Base-by-base conservation (phyloP, 2,888 invertebrate species). In the Aspidapion aeneum region DNA sequence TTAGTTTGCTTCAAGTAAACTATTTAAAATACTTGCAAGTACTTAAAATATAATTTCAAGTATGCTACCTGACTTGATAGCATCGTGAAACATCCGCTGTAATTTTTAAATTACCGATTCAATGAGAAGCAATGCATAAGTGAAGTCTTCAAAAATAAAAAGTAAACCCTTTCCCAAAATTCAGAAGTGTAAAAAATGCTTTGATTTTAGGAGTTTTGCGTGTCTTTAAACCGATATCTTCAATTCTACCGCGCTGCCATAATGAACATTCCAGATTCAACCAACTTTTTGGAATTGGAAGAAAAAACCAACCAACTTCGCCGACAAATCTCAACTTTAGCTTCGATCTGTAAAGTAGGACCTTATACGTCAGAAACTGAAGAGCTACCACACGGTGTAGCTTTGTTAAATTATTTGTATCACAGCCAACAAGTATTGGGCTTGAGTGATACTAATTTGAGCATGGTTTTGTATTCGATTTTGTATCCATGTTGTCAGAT, bases 341-440 rank as follows among this genome's bases (percentile, higher is more conserved):
- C 83, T 1, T 81, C 82, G 7, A 82, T 86, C 54, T 86, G 84
- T 72, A 83, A 83, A 75, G 74, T 85, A 63, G 81, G 75, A 55
- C 77, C 76, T 18, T 78, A 71, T 66, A 55, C 66, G 19, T 68
- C 64, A 3, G 71, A 75, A 68, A 69, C 71, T 1, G 73, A 74
- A 51, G 67, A 72, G 51, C 73, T 76, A 21, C 77, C 76, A 0
- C 73, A 80, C 68, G 88, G 88, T 1, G 85, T 85, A 0, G 85
- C 84, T 21, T 78, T 89, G 48, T 82, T 89, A 76, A 86, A 87
- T 49, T 87, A 87, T 72, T 78, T 89, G 62, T 89, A 88, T 73
- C n/a, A n/a, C n/a, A n/a, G n/a, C n/a, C 82, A 85, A 61, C 86
- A 87, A 75, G 85, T 87, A 57, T 83, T 85, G 0, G 77, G 82